Percentiles rank a stretch among this genome's conserved stretches.
These are phyloP conservation scores for Pseudochirops corinnae DNA, from an alignment of 2,797 vertebrate genomes.

Conservation along the genomic window DNA sequence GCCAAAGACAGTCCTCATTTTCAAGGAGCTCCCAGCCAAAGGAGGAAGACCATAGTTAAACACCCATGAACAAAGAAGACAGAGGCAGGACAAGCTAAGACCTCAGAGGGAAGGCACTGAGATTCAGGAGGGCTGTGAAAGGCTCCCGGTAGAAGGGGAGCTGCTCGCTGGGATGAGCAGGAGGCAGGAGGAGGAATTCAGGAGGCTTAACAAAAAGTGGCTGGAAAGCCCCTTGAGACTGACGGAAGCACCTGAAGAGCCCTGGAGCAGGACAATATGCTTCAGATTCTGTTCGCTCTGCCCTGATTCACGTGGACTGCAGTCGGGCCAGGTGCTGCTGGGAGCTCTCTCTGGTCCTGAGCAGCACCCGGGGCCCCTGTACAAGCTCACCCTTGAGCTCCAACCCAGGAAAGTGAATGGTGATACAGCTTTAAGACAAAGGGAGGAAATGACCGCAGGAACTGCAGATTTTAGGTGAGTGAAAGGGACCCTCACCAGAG, in stretches of 20 bases:
- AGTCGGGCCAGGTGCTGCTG: neutral
- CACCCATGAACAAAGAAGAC: neutral
- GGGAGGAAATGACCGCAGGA: neutral
- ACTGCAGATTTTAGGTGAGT: neutral
- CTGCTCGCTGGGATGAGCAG: no score
- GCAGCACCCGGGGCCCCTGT: accelerated
- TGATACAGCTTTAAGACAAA: neutral
- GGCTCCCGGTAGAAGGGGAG: neutral
- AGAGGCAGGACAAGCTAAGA: neutral
- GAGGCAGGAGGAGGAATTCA: no score
- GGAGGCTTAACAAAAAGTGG: neutral
- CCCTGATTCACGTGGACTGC: neutral
- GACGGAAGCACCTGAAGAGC: neutral
- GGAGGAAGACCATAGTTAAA: no score
- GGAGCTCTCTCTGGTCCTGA: neutral
- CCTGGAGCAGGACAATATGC: neutral
- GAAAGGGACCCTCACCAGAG: neutral
- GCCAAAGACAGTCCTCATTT: neutral
- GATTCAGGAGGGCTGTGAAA: neutral
- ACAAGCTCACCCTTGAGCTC: no score
- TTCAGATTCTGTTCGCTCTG: neutral
- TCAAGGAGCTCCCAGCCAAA: neutral
- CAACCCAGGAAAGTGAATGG: neutral
- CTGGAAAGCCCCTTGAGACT: neutral
- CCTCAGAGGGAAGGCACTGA: neutral